These are phyloP conservation scores for Procambarus virginalis DNA, from an alignment of 1,140 invertebrate genomes.

Conservation along the genomic window DNA sequence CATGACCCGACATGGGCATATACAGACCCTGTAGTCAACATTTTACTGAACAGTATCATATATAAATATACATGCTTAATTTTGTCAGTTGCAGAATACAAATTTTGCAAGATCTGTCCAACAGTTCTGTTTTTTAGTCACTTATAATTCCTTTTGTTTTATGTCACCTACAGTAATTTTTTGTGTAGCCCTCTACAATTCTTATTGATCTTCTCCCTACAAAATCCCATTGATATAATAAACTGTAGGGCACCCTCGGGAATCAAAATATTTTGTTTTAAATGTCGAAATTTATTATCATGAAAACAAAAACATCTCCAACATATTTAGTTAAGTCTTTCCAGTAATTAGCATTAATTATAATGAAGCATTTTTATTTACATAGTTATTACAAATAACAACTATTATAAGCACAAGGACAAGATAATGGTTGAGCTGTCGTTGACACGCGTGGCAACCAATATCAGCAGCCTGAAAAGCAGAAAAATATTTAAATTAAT, in stretches of 20 bases:
- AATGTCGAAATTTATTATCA: background rate
- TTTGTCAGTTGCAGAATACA: too few relatives aligned
- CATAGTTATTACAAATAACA: background rate
- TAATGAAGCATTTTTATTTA: background rate
- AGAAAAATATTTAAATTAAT: too few relatives aligned
- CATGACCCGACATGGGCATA: too few relatives aligned
- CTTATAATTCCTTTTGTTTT: too few relatives aligned
- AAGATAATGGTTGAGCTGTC: background rate
- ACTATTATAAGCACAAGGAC: background rate
- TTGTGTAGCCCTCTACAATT: too few relatives aligned
- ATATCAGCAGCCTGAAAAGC: background rate
- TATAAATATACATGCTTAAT: too few relatives aligned
- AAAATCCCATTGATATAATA: background rate
- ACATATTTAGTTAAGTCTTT: background rate
- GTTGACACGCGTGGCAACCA: conserved; percentile 1
- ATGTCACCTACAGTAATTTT: too few relatives aligned
- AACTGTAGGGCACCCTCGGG: conserved; percentile 17
- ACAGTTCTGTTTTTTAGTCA: too few relatives aligned
- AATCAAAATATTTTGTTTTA: background rate
- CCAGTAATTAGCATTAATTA: background rate
- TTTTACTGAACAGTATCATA: too few relatives aligned
- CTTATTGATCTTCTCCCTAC: too few relatives aligned
- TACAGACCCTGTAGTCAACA: too few relatives aligned
- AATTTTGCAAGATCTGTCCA: too few relatives aligned
- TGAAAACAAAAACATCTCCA: background rate